These are phyloP conservation scores for Blera fallax DNA, from an alignment of 2,888 invertebrate species.

Conservation along the genomic window DNA sequence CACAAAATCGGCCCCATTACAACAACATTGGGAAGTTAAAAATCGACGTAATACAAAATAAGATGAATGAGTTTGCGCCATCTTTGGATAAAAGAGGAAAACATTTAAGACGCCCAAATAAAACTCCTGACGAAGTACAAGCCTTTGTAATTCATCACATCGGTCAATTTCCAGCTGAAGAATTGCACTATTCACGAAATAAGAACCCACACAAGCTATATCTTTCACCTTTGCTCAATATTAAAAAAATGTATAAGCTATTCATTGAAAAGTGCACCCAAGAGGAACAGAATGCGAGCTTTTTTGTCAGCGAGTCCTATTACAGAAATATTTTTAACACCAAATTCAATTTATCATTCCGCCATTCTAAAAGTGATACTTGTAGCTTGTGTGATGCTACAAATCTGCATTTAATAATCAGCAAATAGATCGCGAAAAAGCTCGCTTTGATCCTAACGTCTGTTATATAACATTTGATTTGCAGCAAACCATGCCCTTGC, in stretches of 20 bases:
- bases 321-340: background rate
- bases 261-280: background rate
- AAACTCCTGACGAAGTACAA: background rate
- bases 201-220: background rate
- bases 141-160: background rate
- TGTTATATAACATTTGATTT: slow-evolving; percentile 27
- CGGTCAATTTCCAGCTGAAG: background rate
- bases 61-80: background rate
- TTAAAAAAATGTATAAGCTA: background rate
- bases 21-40: too few species aligned
- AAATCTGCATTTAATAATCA: background rate
- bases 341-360: background rate
- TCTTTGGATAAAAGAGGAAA: background rate
- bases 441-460: background rate
- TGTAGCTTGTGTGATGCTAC: background rate
- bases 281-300: background rate
- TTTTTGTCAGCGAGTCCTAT: background rate
- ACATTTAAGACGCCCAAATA: background rate
- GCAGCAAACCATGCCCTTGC: background rate
- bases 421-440: background rate
- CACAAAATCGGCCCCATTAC: too few species aligned
- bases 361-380: slow-evolving; percentile 4
- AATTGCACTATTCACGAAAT: background rate
- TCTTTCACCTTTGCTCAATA: background rate
- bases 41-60: background rate